Base-by-base conservation (phyloP, 2,113 vertebrate genomes). In the Butorides virescens region DNA sequence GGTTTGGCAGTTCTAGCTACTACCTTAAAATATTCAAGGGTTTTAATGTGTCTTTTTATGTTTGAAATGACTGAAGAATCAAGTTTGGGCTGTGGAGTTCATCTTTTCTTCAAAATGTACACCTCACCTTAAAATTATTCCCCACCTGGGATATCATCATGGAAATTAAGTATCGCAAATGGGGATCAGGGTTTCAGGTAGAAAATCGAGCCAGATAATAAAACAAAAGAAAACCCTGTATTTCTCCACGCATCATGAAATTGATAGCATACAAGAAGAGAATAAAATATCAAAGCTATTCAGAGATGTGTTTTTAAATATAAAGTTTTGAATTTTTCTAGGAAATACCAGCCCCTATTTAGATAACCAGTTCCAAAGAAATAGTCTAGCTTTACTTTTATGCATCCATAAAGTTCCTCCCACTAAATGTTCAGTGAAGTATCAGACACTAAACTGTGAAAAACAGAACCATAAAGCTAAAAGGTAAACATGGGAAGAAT, bases 391-490 rank as follows among this genome's bases (percentile, higher is more conserved):
- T 93, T 86, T 58, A 14, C 56, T 93, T 97, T 95, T 90, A 86
- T 89, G 87, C 53, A 37, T 4, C 82, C 75, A 83, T 96, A 93
- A 97, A 97, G 55, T 32, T 39, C 73, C 47, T 92, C 67, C 29
- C 52, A 42, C 2, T 65, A 93, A 88, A 36, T 71, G 29, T 80
- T 67, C 66, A 50, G 58, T 46, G 67, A 86, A 88, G 50, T 36
- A 49, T 62, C 86, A 80, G 67, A 36, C 37, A 84, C 17, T 94
- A 93, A 97, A 92, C 22, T 56, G 46, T 66, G 70, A 73, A 76
- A 93, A 91, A 70, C 44, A 87, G 75, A 85, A 37, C 8, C 15
- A 66, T 95, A 96, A 95, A 94, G 47, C 37, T 74, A 58, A 61
- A 91, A 96, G 76, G 62, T 62, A 95, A 92, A 96, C 59, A 87